Base-by-base conservation (phyloP, 1,140 invertebrate species). In the Belonocnema kinseyi region DNA sequence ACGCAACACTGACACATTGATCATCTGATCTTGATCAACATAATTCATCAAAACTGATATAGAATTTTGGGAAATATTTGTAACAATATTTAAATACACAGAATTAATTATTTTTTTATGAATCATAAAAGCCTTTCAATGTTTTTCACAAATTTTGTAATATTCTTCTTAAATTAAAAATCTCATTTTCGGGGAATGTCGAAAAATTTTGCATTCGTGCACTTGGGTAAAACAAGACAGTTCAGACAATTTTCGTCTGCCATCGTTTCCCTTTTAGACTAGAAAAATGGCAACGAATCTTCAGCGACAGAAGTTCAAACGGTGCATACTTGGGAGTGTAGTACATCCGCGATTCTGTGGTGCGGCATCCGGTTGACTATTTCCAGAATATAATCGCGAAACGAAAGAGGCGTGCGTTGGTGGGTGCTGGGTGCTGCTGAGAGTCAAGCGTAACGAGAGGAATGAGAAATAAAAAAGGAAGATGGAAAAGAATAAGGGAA, bases 311-410 rank as follows among this genome's bases (percentile, higher is more conserved):
- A 66, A 66, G 61, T 66, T 66, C 58, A 66, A 66, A 66, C 58
- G 58, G 26, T 66, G 61, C 26, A 66, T 66, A 66, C 26, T 66
- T 66, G 61, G 61, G 16, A 54, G 53, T 54, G 53, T 19, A 54
- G 53, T 54, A 17, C 83, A 87, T 88, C 83, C 83, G 83, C 83
- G 84, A 76, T 78, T 82, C 79, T 75, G 74, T 77, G 73, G 77
- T 77, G 78, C 81, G 84, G 85, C 87, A 90, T 90, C 89, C 89
- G 89, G 89, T 89, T 88, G 89, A 88, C 89, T 90, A 90, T 90
- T 90, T 88, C 85, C 88, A 90, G 89, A 86, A 82, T 87, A 90
- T 88, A 89, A 90, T 90, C 88, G 80, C 83, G 81, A 85, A 83
- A 82, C 56, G 54, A 81, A 83, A 82, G 78, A 82, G 83, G 77